Evolutionary conservation across 1,140 invertebrate genomes (phyloP).

Genomic region (Heliothis virescens): DNA sequence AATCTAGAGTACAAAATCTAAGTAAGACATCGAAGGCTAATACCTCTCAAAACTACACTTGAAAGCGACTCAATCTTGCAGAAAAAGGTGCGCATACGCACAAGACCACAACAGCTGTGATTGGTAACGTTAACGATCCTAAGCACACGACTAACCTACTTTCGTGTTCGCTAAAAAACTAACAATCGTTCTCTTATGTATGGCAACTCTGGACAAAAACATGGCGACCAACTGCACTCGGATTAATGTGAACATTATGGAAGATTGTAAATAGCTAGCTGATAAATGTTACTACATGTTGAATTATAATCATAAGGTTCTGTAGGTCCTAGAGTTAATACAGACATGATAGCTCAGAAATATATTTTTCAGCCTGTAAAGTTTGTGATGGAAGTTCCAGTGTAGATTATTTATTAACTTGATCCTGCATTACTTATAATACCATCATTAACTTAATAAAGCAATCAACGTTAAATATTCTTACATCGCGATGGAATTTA

Average conservation of each 20-base stretch:
- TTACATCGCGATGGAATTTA: constrained; percentile 3
- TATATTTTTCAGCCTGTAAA: too few species aligned
- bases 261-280: constrained; percentile 11
- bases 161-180: constrained; percentile 44
- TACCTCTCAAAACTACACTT: background rate
- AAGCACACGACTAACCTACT: constrained; percentile 49
- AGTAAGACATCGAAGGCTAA: too few species aligned
- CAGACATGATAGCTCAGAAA: background rate
- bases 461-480: constrained; percentile 3
- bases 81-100: constrained; percentile 17
- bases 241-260: constrained; percentile 40
- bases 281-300: constrained; percentile 5
- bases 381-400: too few species aligned
- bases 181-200: constrained; percentile 48
- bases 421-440: too few species aligned
- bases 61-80: background rate
- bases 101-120: constrained; percentile 37
- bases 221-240: constrained; percentile 10
- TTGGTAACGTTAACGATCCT: constrained; percentile 49
- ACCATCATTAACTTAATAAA: background rate
- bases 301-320: background rate
- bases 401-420: too few species aligned
- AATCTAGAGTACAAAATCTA: too few species aligned
- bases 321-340: background rate
- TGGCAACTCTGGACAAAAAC: constrained; percentile 35